Evolutionary conservation across 2,888 invertebrate species (phyloP).

Genomic region (Acleris holmiana): DNA sequence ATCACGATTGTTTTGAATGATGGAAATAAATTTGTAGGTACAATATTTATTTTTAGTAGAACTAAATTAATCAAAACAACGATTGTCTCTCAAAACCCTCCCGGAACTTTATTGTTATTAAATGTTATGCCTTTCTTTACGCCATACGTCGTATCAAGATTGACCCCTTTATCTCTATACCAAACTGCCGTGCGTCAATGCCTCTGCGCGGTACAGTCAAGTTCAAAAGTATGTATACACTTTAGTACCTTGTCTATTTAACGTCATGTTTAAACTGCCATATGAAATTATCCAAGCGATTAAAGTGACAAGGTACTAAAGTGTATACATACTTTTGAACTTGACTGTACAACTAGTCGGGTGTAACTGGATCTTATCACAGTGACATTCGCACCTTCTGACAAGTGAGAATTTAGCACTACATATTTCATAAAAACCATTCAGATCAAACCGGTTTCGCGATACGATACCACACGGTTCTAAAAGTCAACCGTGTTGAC

Average conservation of each 20-base stretch:
- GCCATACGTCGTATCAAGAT: conserved; percentile 4
- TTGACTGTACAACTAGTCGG: conserved; percentile 40
- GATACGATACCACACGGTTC: too few relatives aligned
- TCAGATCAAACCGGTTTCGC: conserved; percentile 10
- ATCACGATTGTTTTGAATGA: conserved; percentile 17
- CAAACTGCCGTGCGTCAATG: conserved; percentile 56
- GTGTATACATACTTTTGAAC: too few relatives aligned
- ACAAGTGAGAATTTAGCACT: conserved; percentile 7
- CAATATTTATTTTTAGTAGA: conserved; percentile 1
- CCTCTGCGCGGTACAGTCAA: too few relatives aligned
- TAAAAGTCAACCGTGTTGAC: conserved; percentile 6
- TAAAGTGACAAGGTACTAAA: too few relatives aligned
- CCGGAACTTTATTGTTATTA: conserved; percentile 17
- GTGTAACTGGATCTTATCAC: conserved; percentile 43
- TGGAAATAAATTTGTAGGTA: background rate
- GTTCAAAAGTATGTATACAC: too few relatives aligned
- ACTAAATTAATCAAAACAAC: background rate
- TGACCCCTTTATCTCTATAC: conserved; percentile 22
- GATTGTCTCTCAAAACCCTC: conserved; percentile 15
- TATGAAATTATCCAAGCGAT: too few relatives aligned
- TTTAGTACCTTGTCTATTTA: too few relatives aligned
- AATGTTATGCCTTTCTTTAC: conserved; percentile 22
- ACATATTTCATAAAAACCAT: conserved; percentile 11
- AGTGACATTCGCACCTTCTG: conserved; percentile 14
- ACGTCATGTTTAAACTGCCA: too few relatives aligned